phyloP scores from a whole-genome alignment of 2,888 invertebrate species.

The Pterostichus niger region DNA sequence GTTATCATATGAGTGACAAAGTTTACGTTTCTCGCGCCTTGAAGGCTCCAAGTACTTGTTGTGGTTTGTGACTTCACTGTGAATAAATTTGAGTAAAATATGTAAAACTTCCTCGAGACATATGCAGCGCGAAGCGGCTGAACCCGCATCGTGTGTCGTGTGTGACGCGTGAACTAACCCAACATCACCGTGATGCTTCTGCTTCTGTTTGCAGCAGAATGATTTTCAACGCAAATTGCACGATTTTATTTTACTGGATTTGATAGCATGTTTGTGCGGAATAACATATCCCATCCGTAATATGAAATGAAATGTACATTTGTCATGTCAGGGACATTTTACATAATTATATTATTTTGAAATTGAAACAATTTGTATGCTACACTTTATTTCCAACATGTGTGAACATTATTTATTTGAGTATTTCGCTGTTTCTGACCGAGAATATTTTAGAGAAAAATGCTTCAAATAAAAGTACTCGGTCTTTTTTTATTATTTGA shows the following conservation, averaged over 20 bases:
- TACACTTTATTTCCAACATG: no score
- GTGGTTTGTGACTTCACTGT: conserved; percentile 49
- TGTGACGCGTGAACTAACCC: not conserved
- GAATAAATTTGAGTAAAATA: conserved; percentile 54
- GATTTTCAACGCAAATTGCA: conserved; percentile 21
- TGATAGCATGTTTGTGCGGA: not conserved
- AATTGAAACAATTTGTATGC: no score
- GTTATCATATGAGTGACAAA: conserved; percentile 27
- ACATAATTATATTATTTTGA: no score
- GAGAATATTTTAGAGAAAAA: no score
- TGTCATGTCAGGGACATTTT: no score
- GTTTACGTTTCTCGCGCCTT: conserved; percentile 12
- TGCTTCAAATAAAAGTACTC: no score
- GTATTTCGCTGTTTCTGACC: no score
- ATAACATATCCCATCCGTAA: no score
- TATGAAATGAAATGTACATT: no score
- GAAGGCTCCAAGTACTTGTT: conserved; percentile 27
- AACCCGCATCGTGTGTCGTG: not conserved
- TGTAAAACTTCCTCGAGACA: conserved; percentile 40
- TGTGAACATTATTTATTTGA: no score
- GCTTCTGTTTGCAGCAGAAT: not conserved
- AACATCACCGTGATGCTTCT: conserved; percentile 2
- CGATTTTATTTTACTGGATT: conserved; percentile 12
- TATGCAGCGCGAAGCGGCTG: conserved; percentile 1
- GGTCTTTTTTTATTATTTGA: no score